phyloP scores from a whole-genome alignment of 2,888 invertebrate genomes.

The Scaptomyza reducta region DNA sequence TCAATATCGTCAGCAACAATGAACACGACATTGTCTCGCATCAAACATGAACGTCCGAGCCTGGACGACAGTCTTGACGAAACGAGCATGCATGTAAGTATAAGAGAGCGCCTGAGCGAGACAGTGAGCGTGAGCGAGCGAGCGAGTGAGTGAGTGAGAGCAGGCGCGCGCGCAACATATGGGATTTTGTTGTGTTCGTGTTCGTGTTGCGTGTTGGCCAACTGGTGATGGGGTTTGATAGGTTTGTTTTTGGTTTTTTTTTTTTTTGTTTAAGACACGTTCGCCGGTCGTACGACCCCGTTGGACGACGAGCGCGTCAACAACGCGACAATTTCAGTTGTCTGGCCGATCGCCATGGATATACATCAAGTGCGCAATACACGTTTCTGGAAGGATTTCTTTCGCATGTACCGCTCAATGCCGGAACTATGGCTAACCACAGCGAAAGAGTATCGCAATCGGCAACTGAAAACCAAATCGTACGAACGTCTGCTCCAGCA shows the following conservation, averaged over 20 bases:
- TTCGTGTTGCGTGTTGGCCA: constrained; percentile 22
- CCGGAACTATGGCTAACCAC: constrained; percentile 59
- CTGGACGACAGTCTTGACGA: constrained; percentile 59
- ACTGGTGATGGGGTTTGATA: constrained; percentile 10
- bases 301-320: constrained; percentile 49
- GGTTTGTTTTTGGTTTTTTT: background rate
- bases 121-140: constrained; percentile 1
- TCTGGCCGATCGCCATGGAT: constrained; percentile 32
- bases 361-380: constrained; percentile 49
- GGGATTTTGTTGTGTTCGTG: background rate
- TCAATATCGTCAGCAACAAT: background rate
- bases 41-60: constrained; percentile 22
- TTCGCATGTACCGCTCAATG: constrained; percentile 62
- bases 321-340: background rate
- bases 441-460: constrained; percentile 53
- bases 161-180: background rate
- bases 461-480: constrained; percentile 39
- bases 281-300: constrained; percentile 41
- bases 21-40: constrained; percentile 4
- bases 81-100: constrained; percentile 56
- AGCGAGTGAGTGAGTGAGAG: background rate
- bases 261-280: background rate
- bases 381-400: constrained; percentile 54
- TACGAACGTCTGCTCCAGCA: constrained; percentile 41
- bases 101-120: background rate